Conservation (phyloP, 2,797 vertebrate genomes). For the Dicrostonyx torquatus region DNA sequence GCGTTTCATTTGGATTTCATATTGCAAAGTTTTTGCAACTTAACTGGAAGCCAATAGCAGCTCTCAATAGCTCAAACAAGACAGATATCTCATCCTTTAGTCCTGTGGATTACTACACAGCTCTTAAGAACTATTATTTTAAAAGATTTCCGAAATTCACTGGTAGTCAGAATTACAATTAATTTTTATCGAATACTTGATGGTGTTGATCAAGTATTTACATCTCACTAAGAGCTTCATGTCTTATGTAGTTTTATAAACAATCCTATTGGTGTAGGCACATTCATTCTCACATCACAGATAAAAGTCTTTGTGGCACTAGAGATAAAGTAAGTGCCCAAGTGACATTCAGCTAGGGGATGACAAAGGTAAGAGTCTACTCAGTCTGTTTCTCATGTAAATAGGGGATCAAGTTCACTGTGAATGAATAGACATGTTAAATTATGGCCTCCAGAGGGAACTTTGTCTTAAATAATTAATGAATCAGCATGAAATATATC, state of each 20-base stretch:
- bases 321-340: constrained; percentile 16
- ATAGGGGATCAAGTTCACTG: not conserved
- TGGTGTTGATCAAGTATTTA: not conserved
- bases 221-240: not conserved
- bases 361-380: not conserved
- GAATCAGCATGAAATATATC: constrained; percentile 22
- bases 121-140: not conserved
- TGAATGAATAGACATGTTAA: not conserved
- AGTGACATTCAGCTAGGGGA: not conserved
- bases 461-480: constrained; percentile 44
- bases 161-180: not conserved
- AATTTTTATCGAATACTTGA: not conserved
- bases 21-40: not conserved
- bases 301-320: not conserved
- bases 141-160: not conserved
- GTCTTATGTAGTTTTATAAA: constrained; percentile 24
- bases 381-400: not conserved
- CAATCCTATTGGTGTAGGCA: not conserved
- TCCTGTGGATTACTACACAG: not conserved
- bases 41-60: not conserved
- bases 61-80: not conserved
- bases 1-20: constrained; percentile 23
- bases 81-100: not conserved
- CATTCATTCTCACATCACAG: not conserved
- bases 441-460: not conserved